Evolutionary conservation across 2,888 invertebrate genomes (phyloP).

Genomic region (Drosophila imparisetae): DNA sequence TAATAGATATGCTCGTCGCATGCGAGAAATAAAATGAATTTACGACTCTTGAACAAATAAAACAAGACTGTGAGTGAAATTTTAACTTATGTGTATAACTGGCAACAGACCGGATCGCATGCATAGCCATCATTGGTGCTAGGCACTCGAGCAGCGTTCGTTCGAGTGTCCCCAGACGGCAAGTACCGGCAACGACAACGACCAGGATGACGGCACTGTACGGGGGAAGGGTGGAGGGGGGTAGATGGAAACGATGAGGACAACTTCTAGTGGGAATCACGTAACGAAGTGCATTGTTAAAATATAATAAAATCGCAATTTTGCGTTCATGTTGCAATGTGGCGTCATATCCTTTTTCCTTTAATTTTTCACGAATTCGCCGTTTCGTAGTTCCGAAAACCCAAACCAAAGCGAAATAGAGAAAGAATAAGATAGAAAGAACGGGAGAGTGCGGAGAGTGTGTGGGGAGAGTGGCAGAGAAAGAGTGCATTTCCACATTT

Average conservation of each 20-base stretch:
- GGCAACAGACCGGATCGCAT: constrained; percentile 38
- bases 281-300: constrained; percentile 81
- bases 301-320: constrained; percentile 80
- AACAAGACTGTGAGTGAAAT: constrained; percentile 57
- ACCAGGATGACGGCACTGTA: background rate
- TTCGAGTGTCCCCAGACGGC: constrained; percentile 43
- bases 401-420: constrained; percentile 40
- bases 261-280: constrained; percentile 80
- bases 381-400: constrained; percentile 79
- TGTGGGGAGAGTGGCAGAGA: background rate
- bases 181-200: constrained; percentile 19
- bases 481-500: constrained; percentile 28
- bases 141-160: constrained; percentile 38
- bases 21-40: constrained; percentile 64
- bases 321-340: constrained; percentile 81
- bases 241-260: constrained; percentile 34
- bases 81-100: constrained; percentile 30
- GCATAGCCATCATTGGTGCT: constrained; percentile 50
- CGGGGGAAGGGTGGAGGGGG: background rate
- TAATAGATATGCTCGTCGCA: constrained; percentile 59
- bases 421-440: background rate
- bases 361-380: constrained; percentile 81
- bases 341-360: constrained; percentile 81
- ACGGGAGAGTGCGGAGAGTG: background rate
- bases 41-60: constrained; percentile 67